phyloP scores from a whole-genome alignment of 1,140 invertebrate species.

The Akabosia matsudoensis region DNA sequence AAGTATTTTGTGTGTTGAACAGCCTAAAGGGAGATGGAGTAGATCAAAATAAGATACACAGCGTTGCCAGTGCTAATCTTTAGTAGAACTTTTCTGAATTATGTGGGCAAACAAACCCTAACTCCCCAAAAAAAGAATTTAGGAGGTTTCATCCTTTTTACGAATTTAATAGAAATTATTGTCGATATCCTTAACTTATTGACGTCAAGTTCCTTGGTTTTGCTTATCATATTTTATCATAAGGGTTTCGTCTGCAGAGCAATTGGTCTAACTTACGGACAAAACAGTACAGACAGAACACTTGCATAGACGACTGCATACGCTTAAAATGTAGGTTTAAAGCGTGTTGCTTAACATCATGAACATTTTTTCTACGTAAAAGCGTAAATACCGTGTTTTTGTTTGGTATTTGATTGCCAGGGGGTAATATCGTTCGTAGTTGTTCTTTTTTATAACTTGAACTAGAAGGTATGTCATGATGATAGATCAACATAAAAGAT shows the following conservation, averaged over 20 bases:
- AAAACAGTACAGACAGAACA: too few relatives aligned
- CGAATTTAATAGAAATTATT: not conserved
- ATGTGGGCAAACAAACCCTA: constrained; percentile 14
- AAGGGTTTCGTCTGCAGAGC: too few relatives aligned
- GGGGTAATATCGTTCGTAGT: not conserved
- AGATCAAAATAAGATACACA: too few relatives aligned
- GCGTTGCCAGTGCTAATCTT: too few relatives aligned
- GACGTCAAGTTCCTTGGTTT: constrained; percentile 3
- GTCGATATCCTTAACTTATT: not conserved
- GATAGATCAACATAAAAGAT: not conserved
- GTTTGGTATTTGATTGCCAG: not conserved
- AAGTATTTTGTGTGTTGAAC: not conserved
- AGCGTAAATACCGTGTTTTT: not conserved
- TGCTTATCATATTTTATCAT: too few relatives aligned
- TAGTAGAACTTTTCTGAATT: not conserved
- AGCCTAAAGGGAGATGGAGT: constrained; percentile 15
- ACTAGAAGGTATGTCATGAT: not conserved
- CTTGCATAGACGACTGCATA: too few relatives aligned
- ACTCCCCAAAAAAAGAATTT: not conserved
- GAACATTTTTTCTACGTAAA: not conserved
- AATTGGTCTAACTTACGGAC: too few relatives aligned
- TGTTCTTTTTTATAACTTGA: not conserved
- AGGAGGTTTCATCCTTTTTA: not conserved
- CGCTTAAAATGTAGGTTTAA: too few relatives aligned
- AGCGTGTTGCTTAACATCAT: not conserved